Percentiles rank a stretch among this genome's conserved stretches.
phyloP scores from a whole-genome alignment of 2,113 vertebrate species.

The Myotis lucifugus region DNA sequence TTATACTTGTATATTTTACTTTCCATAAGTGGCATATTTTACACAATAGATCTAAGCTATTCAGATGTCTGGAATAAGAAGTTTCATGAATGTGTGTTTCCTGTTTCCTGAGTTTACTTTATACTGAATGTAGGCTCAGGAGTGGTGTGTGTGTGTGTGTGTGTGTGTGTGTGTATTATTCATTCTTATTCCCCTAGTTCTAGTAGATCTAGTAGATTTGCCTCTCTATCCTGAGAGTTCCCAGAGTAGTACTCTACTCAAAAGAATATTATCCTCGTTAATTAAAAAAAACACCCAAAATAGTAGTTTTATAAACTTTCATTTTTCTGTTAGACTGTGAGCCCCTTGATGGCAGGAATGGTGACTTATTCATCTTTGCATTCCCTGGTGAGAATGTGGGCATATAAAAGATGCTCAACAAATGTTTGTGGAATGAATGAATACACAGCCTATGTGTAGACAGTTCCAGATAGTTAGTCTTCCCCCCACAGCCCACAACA shows the following conservation, averaged over 20 bases:
- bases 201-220: not conserved
- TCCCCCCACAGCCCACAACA: not conserved
- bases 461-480: not conserved
- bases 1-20: not conserved
- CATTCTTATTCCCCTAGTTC: not conserved
- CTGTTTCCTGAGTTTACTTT: not conserved
- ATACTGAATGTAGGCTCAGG: not conserved
- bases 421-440: conserved; percentile 59
- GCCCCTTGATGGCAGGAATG: not conserved
- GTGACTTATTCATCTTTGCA: conserved; percentile 34
- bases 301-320: not conserved
- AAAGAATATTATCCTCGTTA: not conserved
- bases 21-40: not conserved
- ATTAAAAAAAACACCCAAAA: not conserved
- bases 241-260: not conserved
- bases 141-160: not conserved
- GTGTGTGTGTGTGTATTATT: not conserved
- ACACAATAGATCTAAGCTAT: not conserved
- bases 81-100: not conserved
- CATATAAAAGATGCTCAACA: conserved; percentile 36
- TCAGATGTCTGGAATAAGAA: not conserved
- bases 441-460: not conserved
- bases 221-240: not conserved
- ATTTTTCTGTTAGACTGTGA: conserved; percentile 34
- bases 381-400: not conserved